Percentiles rank a stretch among this genome's conserved stretches.
phyloP scores from a whole-genome alignment of 2,888 invertebrate genomes.

The Malthinus flaveolus region DNA sequence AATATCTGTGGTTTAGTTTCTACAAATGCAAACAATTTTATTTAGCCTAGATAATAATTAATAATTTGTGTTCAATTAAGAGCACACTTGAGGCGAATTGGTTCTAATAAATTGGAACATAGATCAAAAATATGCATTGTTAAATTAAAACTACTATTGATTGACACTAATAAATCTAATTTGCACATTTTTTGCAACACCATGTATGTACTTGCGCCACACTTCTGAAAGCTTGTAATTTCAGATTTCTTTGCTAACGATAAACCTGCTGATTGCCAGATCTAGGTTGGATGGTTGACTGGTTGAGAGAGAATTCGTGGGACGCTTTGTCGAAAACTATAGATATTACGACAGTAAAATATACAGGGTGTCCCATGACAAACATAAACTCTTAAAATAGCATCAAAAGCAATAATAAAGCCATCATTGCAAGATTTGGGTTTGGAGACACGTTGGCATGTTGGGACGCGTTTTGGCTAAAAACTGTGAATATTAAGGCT shows the following conservation, averaged over 20 bases:
- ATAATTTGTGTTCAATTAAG: not conserved
- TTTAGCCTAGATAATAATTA: conserved; percentile 1
- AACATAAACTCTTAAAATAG: too few relatives aligned
- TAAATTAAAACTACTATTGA: not conserved
- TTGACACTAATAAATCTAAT: not conserved
- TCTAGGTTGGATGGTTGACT: too few relatives aligned
- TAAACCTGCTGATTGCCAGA: not conserved
- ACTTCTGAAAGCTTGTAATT: not conserved
- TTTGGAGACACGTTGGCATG: too few relatives aligned
- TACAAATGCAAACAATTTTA: not conserved
- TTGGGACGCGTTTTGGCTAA: too few relatives aligned
- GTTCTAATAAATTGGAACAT: not conserved
- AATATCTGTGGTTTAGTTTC: not conserved
- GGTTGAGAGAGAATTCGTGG: too few relatives aligned
- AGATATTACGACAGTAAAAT: too few relatives aligned
- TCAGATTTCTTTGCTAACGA: not conserved
- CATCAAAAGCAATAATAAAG: too few relatives aligned
- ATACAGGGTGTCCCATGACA: too few relatives aligned
- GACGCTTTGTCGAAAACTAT: too few relatives aligned
- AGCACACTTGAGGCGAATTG: conserved; percentile 4
- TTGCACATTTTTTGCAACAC: not conserved
- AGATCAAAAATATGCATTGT: not conserved
- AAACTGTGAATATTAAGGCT: too few relatives aligned
- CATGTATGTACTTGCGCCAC: not conserved
- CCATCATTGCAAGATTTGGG: too few relatives aligned